Percentiles rank a stretch among this genome's conserved stretches.
Conservation (phyloP, 2,113 vertebrate genomes). For the Thamnaconus septentrionalis region DNA sequence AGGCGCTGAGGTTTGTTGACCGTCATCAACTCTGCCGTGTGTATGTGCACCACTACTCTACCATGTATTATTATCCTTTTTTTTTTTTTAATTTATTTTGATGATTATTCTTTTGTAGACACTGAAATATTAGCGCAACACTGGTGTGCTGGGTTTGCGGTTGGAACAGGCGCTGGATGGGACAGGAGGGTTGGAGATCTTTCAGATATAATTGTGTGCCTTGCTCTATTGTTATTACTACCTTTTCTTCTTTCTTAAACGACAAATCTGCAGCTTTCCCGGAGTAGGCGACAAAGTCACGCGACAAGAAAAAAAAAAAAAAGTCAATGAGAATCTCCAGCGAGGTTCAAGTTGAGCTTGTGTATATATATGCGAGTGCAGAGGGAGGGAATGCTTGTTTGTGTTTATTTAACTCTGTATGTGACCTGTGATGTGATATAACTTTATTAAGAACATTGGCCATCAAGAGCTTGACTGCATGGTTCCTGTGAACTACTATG, state of each 20-base stretch:
- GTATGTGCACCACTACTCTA: constrained; percentile 56
- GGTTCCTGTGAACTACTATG: constrained; percentile 78
- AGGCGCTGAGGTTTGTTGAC: constrained; percentile 75
- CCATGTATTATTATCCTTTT: constrained; percentile 66
- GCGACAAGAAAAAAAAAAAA: constrained; percentile 38
- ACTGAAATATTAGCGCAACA: constrained; percentile 9
- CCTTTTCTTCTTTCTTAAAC: constrained; percentile 82
- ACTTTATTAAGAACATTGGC: constrained; percentile 75
- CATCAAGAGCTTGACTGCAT: constrained; percentile 95
- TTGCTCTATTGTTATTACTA: constrained; percentile 89
- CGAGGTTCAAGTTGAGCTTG: constrained; percentile 73
- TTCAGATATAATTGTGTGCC: constrained; percentile 87
- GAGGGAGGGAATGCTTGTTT: constrained; percentile 88
- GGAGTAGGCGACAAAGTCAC: constrained; percentile 75
- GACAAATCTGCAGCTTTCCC: constrained; percentile 81
- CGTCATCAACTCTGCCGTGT: constrained; percentile 39
- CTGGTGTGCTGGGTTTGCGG: constrained; percentile 27
- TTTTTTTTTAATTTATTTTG: too few species aligned
- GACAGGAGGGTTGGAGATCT: constrained; percentile 63
- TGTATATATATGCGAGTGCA: constrained; percentile 90
- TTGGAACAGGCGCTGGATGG: constrained; percentile 46
- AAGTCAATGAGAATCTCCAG: background rate
- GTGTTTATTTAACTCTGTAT: constrained; percentile 71
- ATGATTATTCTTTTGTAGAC: too few species aligned
- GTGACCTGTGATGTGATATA: constrained; percentile 90